phyloP scores from a whole-genome alignment of 2,888 invertebrate species.

The Strigamia crassipes region DNA sequence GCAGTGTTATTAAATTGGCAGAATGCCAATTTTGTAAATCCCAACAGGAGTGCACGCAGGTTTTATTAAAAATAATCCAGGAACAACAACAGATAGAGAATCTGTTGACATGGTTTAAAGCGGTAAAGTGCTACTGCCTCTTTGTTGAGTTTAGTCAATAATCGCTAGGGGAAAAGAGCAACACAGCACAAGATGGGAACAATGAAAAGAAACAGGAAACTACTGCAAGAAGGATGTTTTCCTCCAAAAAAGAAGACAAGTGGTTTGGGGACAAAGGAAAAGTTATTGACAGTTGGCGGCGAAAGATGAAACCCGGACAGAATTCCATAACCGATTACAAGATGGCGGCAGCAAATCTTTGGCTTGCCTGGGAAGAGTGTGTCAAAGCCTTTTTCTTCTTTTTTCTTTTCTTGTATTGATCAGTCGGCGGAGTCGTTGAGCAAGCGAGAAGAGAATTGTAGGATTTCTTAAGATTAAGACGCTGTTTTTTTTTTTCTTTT shows the following conservation, averaged over 20 bases:
- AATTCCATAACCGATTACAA: conserved; percentile 4
- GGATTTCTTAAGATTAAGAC: conserved; percentile 10
- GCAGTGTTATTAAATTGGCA: too few species aligned
- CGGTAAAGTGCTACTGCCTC: not conserved
- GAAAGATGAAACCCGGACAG: not conserved
- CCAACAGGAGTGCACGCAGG: too few species aligned
- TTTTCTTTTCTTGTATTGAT: not conserved
- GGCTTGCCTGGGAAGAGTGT: too few species aligned
- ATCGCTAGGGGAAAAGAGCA: conserved; percentile 11
- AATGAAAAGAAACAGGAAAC: conserved; percentile 4
- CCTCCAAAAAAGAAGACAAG: not conserved
- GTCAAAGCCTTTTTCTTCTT: not conserved
- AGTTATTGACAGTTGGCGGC: not conserved
- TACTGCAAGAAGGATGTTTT: not conserved
- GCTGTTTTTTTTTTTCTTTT: too few species aligned
- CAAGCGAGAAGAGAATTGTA: not conserved
- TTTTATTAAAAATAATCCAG: too few species aligned
- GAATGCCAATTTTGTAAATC: too few species aligned
- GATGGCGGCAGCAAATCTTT: not conserved
- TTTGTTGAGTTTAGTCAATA: conserved; percentile 15
- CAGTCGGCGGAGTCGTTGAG: too few species aligned
- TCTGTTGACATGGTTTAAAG: not conserved
- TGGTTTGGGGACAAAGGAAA: not conserved
- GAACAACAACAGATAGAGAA: not conserved
- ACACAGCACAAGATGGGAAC: not conserved